Evolutionary conservation across 2,797 vertebrate genomes (phyloP), one percentile per base, ranked within the genome.

Genomic region (Sphenopsis melanotis): DNA sequence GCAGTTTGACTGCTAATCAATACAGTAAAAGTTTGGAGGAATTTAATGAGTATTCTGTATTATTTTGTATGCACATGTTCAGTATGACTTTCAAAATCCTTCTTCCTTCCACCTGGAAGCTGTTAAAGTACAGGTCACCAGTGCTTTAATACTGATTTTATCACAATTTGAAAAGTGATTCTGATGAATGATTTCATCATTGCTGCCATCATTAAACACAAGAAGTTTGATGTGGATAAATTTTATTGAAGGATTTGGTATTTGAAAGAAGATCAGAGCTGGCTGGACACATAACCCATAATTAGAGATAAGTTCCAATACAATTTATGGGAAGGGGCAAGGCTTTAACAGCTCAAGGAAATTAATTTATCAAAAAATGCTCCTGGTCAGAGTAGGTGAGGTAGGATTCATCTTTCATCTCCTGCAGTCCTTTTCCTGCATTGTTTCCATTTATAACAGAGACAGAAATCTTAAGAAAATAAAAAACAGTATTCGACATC

Each of bases 1-100:
- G 76, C 68, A 93, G 36, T 26, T 42, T 90, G 63, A 81, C 85
- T 68, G 53, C n/a, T 89, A 87, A 92, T 89, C 89, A 70, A 87
- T 87, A 69, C 10, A 49, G 39, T 9, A 27, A 59, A 59, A 84
- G 18, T 69, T 56, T 52, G 81, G 50, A 50, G 19, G 32, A 69
- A 47, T 77, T 82, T 84, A 90, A 79, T 74, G 29, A 66, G 44
- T 24, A 57, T 75, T 87, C 34, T 66, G 29, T 57, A 36, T 79
- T 60, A 41, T 61, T 95, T 78, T 81, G n/a, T 63, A 61, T 82
- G 46, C 68, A 55, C 2, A 0, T 18, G 27, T 57, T 56, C 36
- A 32, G 21, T 12, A 12, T 85, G 29, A 79, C 29, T 89, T 84
- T 65, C 52, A 63, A 77, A 44, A 68, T n/a, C 46, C 32, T 76